A percentile compares a stretch with the other conserved stretches of the same genome.
Evolutionary conservation across 2,113 vertebrate genomes (phyloP).

Genomic region (Phycodurus eques): DNA sequence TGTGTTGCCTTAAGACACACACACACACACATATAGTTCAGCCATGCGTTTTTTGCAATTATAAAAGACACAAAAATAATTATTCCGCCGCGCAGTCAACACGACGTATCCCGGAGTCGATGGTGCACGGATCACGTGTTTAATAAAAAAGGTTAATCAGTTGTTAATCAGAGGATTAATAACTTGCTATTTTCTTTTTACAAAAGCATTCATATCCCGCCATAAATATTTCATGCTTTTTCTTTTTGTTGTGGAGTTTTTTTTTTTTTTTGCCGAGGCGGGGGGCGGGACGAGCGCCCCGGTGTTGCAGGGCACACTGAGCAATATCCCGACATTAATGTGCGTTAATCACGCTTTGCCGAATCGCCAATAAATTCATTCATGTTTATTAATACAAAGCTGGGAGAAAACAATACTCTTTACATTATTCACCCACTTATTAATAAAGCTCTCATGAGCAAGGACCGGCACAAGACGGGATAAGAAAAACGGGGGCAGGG

Average conservation of each 20-base stretch:
- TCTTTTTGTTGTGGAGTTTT: constrained; percentile 43
- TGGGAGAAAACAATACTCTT: constrained; percentile 80
- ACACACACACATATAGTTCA: constrained; percentile 64
- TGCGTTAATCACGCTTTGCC: constrained; percentile 81
- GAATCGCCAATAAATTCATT: constrained; percentile 79
- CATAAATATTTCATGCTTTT: constrained; percentile 81
- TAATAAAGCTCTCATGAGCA: constrained; percentile 75
- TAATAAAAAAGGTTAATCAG: constrained; percentile 83
- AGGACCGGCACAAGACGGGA: constrained; percentile 48
- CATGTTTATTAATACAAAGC: constrained; percentile 83
- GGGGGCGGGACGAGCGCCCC: constrained; percentile 20
- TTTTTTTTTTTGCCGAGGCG: constrained; percentile 29
- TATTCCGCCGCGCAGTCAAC: constrained; percentile 73
- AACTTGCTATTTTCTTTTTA: constrained; percentile 81
- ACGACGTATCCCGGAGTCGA: constrained; percentile 75
- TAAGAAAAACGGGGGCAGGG: constrained; percentile 33
- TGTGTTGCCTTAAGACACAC: constrained; percentile 46
- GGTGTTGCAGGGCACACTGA: constrained; percentile 66
- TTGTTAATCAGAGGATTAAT: constrained; percentile 83
- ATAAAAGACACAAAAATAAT: constrained; percentile 81
- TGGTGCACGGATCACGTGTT: constrained; percentile 78
- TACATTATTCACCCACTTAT: constrained; percentile 78
- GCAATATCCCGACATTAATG: constrained; percentile 75
- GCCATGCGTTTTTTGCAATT: constrained; percentile 76
- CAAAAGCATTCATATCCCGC: constrained; percentile 80